Evolutionary conservation across 1,140 invertebrate genomes (phyloP), one percentile per base, ranked within the genome.

Genomic region (Papilio polytes): DNA sequence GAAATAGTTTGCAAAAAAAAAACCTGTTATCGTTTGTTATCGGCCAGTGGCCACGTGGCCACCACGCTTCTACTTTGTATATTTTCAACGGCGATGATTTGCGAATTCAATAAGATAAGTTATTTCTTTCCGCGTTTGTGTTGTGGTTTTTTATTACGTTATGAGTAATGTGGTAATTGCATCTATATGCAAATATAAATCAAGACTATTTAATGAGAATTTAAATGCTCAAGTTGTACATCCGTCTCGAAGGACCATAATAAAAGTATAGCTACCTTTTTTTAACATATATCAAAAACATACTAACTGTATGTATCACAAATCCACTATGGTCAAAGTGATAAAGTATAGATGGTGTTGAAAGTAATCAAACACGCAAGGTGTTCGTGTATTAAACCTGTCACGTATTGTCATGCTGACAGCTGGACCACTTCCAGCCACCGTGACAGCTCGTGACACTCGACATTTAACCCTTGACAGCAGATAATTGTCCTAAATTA

Each of bases 1-100:
- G 12, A 31, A 63, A 22, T 63, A 2, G 48, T 51, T 51, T 6
- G 48, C 10, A 63, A 59, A 66, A 66, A 63, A 66, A 66, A 36
- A 66, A 66, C 63, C 63, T 66, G 22, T 66, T 66, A 66, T 66
- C 63, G 15, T 0, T 36, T 26, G 59, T 63, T 66, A 66, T 66
- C 63, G 22, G 63, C 63, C 59, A 63, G 9, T 26, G 59, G 59
- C 59, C 63, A 66, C 63, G 63, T 66, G 63, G 63, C 63, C 63
- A 66, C 10, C 63, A 66, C 63, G 63, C 22, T 2, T 4, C 22
- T 15, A 26, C 26, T 66, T 15, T 66, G 63, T 66, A 66, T 66
- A 36, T 66, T 66, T 66, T 66, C 13, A 66, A 31, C 63, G 26
- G 63, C 22, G 22, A 66, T 66, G 63, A 66, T 31, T 31, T 31